Base-by-base conservation (phyloP, 2,888 invertebrate species). In the Penaeus monodon region DNA sequence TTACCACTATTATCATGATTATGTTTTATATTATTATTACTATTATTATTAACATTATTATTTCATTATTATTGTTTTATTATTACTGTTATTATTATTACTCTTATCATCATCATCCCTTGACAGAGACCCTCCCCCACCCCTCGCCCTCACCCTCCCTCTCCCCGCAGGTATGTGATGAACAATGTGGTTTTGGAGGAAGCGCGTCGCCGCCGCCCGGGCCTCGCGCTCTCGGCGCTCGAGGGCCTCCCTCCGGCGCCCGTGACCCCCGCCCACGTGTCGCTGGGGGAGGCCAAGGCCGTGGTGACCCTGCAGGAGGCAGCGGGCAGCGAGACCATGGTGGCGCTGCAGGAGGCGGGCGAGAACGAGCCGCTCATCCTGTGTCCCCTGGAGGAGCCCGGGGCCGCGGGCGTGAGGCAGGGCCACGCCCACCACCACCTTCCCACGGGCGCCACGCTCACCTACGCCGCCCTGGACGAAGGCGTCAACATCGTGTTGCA, bases 401-500 rank as follows among this genome's bases (percentile, higher is more conserved):
- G 73, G 14, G 49, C 24, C 29, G 29, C 38, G 22, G 44, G 44
- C 29, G 29, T 64, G 10, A 44, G 44, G 29, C 63, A 73, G n/a
- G 12, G 68, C 38, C 17, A n/a, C 68, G n/a, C 29, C 33, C 81
- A 81, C 20, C 81, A 81, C 68, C 81, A 68, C 27, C 65, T 86
- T 29, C 77, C 81, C 27, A 3, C 82, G 2, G 78, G 78, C 14
- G 86, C 70, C 24, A 82, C 86, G n/a, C 82, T 87, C 29, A 83
- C 86, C 29, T 87, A 87, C 49, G 86, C 86, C 63, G 63, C 86
- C 4, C 44, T 86, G 27, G 82, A 86, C 17, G 27, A 29, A 17
- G 73, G 79, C 22, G 83, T 27, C 27, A 82, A 87, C 49, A 73
- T 87, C 29, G 77, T 87, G 64, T 33, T 87, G 10, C 79, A 87